phyloP scores from a whole-genome alignment of 2,797 vertebrate genomes.

The Anabacerthia variegaticeps region DNA sequence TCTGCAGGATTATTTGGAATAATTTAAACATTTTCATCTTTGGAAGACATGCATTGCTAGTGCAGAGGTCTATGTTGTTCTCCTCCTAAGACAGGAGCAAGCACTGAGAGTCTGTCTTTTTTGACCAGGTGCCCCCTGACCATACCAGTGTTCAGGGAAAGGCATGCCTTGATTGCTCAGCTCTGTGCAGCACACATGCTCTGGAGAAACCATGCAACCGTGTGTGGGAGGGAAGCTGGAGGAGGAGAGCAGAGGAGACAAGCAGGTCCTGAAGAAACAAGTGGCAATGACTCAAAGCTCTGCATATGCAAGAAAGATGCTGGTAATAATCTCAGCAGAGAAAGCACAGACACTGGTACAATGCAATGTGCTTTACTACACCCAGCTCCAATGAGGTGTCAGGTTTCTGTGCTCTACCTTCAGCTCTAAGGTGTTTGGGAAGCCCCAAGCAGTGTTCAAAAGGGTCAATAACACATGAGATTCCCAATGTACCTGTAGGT shows the following conservation, averaged over 20 bases:
- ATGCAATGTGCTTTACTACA: background rate
- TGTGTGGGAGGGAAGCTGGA: background rate
- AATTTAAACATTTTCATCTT: background rate
- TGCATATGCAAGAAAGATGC: background rate
- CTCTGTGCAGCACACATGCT: background rate
- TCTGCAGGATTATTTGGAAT: background rate
- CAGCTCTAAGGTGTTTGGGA: background rate
- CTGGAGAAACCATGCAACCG: background rate
- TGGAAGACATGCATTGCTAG: background rate
- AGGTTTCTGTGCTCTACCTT: background rate
- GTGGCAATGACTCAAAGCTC: background rate
- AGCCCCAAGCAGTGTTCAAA: background rate
- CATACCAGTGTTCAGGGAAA: background rate
- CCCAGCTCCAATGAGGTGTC: background rate
- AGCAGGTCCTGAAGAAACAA: background rate
- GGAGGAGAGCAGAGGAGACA: background rate
- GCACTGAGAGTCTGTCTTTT: background rate
- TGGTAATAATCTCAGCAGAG: background rate
- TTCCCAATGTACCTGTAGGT: background rate
- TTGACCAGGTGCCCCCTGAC: background rate
- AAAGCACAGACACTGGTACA: accelerated
- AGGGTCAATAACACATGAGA: background rate
- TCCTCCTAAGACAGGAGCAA: background rate
- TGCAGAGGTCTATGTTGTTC: background rate
- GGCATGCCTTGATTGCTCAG: background rate